These are phyloP conservation scores for Perognathus longimembris DNA, from an alignment of 2,113 vertebrate species.

Conservation along the genomic window DNA sequence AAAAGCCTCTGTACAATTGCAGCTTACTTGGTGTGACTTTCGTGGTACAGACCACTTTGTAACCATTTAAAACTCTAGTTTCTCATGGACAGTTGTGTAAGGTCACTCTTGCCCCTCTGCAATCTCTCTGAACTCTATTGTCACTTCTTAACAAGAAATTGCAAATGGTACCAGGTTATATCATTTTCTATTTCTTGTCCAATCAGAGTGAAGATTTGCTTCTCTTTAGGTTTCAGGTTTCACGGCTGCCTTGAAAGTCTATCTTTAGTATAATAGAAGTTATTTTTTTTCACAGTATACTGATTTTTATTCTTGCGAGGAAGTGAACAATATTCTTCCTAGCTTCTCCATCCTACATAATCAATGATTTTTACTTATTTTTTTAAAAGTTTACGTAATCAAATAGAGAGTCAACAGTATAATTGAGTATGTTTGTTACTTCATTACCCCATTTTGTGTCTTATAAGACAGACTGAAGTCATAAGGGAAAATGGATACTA, in stretches of 20 bases:
- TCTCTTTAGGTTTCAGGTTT: not conserved
- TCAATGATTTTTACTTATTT: no score
- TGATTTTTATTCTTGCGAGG: not conserved
- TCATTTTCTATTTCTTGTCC: not conserved
- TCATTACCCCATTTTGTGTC: not conserved
- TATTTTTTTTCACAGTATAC: not conserved
- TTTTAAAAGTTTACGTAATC: not conserved
- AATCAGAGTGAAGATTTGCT: rapidly evolving
- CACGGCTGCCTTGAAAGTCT: not conserved
- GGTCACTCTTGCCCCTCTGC: no score
- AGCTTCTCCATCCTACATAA: not conserved
- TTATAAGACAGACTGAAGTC: not conserved
- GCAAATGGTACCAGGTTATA: no score
- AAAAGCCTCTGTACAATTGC: no score
- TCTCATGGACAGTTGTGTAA: no score
- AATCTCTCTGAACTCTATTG: no score
- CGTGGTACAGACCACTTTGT: no score
- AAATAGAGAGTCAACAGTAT: not conserved
- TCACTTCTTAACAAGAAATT: no score
- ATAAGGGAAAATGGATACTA: not conserved
- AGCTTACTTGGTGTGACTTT: no score
- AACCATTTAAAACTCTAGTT: no score
- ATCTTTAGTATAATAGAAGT: not conserved
- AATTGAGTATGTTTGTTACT: not conserved
- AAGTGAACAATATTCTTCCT: not conserved